These are phyloP conservation scores for Crypturellus tataupa DNA, from an alignment of 2,797 vertebrate species.

Conservation along the genomic window DNA sequence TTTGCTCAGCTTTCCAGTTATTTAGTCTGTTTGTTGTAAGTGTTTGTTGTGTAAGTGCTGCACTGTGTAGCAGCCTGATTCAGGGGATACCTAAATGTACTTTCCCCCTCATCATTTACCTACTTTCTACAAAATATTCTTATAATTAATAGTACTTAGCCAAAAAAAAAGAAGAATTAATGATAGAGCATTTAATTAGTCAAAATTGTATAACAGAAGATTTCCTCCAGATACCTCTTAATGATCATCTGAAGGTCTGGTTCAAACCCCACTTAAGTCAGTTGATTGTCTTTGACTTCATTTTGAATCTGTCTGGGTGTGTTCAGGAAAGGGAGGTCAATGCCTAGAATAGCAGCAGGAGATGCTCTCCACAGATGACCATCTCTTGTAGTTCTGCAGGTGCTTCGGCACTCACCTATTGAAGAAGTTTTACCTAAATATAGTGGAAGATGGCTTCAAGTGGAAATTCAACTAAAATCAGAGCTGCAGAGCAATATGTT, in stretches of 20 bases:
- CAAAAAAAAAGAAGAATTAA: background rate
- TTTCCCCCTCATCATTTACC: background rate
- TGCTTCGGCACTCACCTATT: background rate
- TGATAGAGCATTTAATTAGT: constrained; percentile 51
- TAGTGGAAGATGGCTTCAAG: constrained; percentile 12
- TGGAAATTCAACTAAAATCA: constrained; percentile 5
- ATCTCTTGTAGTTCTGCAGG: background rate
- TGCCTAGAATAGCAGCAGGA: background rate
- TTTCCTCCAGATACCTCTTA: constrained; percentile 48
- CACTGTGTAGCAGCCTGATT: constrained; percentile 22
- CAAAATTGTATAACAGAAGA: constrained; percentile 43
- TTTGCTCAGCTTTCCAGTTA: constrained; percentile 19
- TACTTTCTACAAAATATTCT: constrained; percentile 18
- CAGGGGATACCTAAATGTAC: background rate
- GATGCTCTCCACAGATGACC: background rate
- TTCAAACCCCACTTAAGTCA: constrained; percentile 45
- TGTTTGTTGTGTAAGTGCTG: background rate
- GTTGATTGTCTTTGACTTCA: constrained; percentile 34
- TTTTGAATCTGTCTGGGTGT: background rate
- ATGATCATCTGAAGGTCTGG: constrained; percentile 57
- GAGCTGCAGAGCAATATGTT: background rate
- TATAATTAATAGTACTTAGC: constrained; percentile 26
- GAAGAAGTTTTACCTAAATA: background rate
- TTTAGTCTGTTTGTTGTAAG: constrained; percentile 29
- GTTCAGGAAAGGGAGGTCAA: constrained; percentile 2